Evolutionary conservation across 2,113 vertebrate genomes (phyloP).

Genomic region (Peromyscus maniculatus): DNA sequence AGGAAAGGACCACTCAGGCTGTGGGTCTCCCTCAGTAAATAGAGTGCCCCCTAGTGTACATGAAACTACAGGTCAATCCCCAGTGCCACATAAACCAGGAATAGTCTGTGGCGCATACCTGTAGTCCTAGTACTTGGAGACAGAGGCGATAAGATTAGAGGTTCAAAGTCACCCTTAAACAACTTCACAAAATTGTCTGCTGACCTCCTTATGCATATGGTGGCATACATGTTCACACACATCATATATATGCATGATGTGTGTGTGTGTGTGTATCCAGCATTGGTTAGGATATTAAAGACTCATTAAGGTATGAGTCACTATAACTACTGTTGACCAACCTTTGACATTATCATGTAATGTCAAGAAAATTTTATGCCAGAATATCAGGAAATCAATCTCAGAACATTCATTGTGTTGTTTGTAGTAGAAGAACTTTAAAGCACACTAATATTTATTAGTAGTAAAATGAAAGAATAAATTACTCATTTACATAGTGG

Average conservation of each 20-base stretch:
- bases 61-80: neutral
- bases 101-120: neutral
- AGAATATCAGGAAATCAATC: neutral
- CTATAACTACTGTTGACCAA: neutral
- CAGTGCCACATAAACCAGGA: neutral
- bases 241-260: neutral
- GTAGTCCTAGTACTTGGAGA: neutral
- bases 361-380: neutral
- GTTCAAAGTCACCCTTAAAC: neutral
- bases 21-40: neutral
- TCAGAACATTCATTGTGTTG: neutral
- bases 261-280: neutral
- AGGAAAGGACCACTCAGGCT: neutral
- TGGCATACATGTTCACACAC: neutral
- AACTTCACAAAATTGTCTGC: neutral
- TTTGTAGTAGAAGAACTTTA: slow-evolving; percentile 16
- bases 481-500: neutral
- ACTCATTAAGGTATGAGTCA: neutral
- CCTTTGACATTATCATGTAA: neutral
- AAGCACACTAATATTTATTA: neutral
- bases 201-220: too few relatives aligned
- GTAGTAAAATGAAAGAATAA: neutral
- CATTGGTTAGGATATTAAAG: neutral
- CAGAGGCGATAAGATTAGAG: neutral
- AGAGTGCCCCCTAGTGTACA: too few relatives aligned